phyloP scores from a whole-genome alignment of 2,797 vertebrate species.

The Pangasius sanitwongsei region DNA sequence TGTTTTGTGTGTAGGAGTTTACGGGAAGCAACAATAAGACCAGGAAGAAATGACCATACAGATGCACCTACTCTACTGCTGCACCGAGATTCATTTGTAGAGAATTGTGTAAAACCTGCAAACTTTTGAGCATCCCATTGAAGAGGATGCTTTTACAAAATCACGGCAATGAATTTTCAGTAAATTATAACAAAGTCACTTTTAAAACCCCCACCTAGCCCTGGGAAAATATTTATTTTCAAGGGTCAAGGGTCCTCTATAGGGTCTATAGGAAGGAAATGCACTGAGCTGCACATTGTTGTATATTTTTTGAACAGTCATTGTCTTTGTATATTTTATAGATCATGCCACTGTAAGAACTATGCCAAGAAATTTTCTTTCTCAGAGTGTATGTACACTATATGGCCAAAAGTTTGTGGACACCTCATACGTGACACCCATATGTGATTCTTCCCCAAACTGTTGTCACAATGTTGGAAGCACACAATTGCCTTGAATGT shows the following conservation, averaged over 20 bases:
- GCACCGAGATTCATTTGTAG: background rate
- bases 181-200: background rate
- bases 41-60: background rate
- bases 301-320: background rate
- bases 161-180: background rate
- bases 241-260: background rate
- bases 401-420: too few relatives aligned
- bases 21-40: background rate
- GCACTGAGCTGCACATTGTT: background rate
- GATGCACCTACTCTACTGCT: background rate
- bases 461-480: too few relatives aligned
- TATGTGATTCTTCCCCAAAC: too few relatives aligned
- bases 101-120: background rate
- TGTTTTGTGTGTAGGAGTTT: background rate
- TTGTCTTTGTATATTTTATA: background rate
- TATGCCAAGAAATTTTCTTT: background rate
- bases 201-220: background rate
- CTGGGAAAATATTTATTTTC: background rate
- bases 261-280: background rate
- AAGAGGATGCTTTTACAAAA: conserved; percentile 2
- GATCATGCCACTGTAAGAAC: background rate
- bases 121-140: background rate
- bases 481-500: too few relatives aligned
- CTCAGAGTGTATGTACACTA: background rate
- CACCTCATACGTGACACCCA: too few relatives aligned